Conservation (phyloP, 2,888 invertebrate genomes). For the Augiades crinisus region DNA sequence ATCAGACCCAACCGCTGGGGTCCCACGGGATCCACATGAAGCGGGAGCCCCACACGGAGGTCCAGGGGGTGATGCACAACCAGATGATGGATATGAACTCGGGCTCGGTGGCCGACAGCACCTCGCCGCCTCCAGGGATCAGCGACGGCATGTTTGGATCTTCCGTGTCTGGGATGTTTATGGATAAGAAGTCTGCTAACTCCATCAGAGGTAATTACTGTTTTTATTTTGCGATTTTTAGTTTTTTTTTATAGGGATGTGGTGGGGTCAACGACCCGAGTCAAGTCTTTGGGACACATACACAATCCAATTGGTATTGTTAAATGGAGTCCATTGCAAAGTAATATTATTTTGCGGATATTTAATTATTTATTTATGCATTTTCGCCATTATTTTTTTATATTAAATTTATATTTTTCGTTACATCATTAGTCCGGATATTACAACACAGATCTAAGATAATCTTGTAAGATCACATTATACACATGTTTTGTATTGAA, state of each 20-base stretch:
- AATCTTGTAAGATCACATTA: constrained; percentile 25
- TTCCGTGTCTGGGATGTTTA: constrained; percentile 71
- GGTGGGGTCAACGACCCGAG: too few species aligned
- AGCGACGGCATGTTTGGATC: constrained; percentile 72
- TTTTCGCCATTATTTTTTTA: too few species aligned
- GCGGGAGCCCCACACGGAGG: constrained; percentile 62
- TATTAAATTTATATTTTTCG: too few species aligned
- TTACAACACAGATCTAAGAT: too few species aligned
- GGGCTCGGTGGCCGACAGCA: constrained; percentile 80
- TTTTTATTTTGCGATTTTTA: not conserved
- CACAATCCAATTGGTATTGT: too few species aligned
- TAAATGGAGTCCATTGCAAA: too few species aligned
- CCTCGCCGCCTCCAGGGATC: constrained; percentile 80
- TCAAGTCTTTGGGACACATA: too few species aligned
- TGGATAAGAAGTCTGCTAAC: constrained; percentile 83
- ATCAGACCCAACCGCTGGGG: constrained; percentile 55
- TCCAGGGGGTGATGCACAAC: constrained; percentile 56
- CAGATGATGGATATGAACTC: constrained; percentile 66
- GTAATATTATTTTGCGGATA: too few species aligned
- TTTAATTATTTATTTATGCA: too few species aligned
- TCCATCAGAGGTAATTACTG: constrained; percentile 83
- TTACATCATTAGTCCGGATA: too few species aligned
- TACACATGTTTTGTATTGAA: constrained; percentile 47
- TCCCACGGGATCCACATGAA: constrained; percentile 65
- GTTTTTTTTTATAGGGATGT: too few species aligned